These are phyloP conservation scores for Nematolebias whitei DNA, from an alignment of 2,113 vertebrate genomes.

Conservation along the genomic window DNA sequence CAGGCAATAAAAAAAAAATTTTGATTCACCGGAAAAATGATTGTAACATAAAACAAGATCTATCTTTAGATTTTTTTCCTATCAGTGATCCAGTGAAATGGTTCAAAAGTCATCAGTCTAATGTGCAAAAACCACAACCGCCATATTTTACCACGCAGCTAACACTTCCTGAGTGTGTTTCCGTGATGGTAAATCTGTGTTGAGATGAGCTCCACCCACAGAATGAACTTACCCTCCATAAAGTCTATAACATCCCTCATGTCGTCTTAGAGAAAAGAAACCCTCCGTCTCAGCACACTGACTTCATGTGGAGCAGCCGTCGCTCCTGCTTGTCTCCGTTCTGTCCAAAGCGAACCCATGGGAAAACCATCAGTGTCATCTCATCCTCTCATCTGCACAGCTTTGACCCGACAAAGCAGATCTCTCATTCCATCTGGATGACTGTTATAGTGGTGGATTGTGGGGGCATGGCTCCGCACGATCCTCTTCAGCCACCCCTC, in stretches of 20 bases:
- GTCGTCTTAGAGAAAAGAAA: constrained; percentile 24
- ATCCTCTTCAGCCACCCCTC: constrained; percentile 14
- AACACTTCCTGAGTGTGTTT: constrained; percentile 46
- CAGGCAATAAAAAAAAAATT: no score
- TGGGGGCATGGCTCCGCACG: constrained; percentile 13
- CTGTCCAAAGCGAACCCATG: constrained; percentile 43
- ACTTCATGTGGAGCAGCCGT: constrained; percentile 52
- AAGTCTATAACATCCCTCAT: constrained; percentile 24
- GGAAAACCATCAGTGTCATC: constrained; percentile 69
- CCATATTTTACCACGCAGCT: constrained; percentile 24
- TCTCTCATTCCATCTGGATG: constrained; percentile 78
- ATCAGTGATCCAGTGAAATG: neutral
- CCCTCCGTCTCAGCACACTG: constrained; percentile 44
- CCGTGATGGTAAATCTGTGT: constrained; percentile 34
- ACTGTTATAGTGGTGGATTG: constrained; percentile 44
- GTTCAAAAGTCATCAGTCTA: neutral
- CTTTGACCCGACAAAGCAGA: constrained; percentile 39
- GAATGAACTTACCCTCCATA: constrained; percentile 23
- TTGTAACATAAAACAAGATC: neutral
- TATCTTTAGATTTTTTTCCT: constrained; percentile 21
- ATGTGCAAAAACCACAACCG: constrained; percentile 31
- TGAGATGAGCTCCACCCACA: constrained; percentile 36
- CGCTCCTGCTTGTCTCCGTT: constrained; percentile 57
- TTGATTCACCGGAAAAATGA: neutral
- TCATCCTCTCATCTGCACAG: constrained; percentile 75